Base-by-base conservation (phyloP, 2,888 invertebrate species). In the Timema podura region DNA sequence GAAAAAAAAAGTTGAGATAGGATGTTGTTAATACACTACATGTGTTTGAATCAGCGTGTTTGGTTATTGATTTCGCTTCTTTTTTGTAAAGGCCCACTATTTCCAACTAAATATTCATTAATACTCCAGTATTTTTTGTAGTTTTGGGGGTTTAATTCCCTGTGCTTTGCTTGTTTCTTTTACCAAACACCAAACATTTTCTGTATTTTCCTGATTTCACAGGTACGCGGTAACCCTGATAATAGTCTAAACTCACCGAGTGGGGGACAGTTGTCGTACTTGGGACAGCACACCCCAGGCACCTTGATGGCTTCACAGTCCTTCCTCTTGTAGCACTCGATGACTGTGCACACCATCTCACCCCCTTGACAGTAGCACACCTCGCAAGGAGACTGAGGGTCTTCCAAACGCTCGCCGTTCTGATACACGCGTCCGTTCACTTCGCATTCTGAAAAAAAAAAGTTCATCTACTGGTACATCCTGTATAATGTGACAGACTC, bases 331-430 rank as follows among this genome's bases (percentile, higher is more conserved):
- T 89, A 91, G 81, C 92, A 92, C 68, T 89, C 89, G 74, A 92
- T 89, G 73, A 89, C 86, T 65, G 89, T 88, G 81, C 92, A 92
- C 76, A 89, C 88, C 76, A 92, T 87, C 80, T 91, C 91, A 2
- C 91, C 91, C 44, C 91, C 91, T 81, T 90, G 87, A 81, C 92
- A 92, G 82, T 91, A 91, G 81, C 92, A 92, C 72, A 90, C 90
- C 77, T 88, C 88, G 82, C 92, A 92, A 46, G 91, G 91, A 75
- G 88, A 88, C 6, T 88, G 88, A 78, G 89, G 88, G 74, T 88
- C 85, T 69, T 82, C 80, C 72, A 92, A 83, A 80, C 89, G 88
- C 82, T 91, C 90, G 13, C 92, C 92, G 79, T 92, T 91, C 74
- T 86, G 87, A 81, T 91, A 92, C 73, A 87, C 85, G 76, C 85